phyloP scores from a whole-genome alignment of 2,888 invertebrate genomes.

The Synergus laeviventris region DNA sequence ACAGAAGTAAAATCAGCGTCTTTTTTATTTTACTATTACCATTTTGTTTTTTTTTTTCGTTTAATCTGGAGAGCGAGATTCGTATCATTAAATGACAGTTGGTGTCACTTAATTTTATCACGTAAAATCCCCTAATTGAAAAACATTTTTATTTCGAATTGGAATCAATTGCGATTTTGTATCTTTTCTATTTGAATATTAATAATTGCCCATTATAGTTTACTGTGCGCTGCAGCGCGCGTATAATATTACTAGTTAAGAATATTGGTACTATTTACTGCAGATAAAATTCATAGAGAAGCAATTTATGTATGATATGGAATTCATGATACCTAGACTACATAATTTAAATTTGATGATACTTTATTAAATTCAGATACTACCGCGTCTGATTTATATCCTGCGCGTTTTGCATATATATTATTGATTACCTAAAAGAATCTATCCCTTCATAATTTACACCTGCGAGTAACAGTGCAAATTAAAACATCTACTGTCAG shows the following conservation, averaged over 20 bases:
- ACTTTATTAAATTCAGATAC: conserved; percentile 19
- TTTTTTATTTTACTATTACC: not conserved
- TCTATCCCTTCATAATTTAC: conserved; percentile 26
- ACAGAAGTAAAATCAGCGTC: not conserved
- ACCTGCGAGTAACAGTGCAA: conserved; percentile 20
- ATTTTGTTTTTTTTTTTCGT: too few relatives aligned
- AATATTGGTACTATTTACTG: not conserved
- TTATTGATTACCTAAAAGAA: conserved; percentile 10
- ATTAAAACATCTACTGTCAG: conserved; percentile 34
- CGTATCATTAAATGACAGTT: too few relatives aligned
- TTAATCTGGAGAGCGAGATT: too few relatives aligned
- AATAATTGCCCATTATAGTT: too few relatives aligned
- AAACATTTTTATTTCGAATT: too few relatives aligned
- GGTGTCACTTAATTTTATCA: too few relatives aligned
- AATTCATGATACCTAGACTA: conserved; percentile 9
- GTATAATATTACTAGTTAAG: not conserved
- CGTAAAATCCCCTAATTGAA: too few relatives aligned
- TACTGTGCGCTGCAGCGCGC: too few relatives aligned
- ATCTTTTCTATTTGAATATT: not conserved
- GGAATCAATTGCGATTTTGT: too few relatives aligned
- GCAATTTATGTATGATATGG: not conserved
- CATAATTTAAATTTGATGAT: conserved; percentile 9
- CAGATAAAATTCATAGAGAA: not conserved
- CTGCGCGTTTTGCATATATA: conserved; percentile 26
- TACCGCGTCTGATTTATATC: conserved; percentile 16